Evolutionary conservation across 2,888 invertebrate genomes (phyloP).

Genomic region (Lycocerus yunnanus): DNA sequence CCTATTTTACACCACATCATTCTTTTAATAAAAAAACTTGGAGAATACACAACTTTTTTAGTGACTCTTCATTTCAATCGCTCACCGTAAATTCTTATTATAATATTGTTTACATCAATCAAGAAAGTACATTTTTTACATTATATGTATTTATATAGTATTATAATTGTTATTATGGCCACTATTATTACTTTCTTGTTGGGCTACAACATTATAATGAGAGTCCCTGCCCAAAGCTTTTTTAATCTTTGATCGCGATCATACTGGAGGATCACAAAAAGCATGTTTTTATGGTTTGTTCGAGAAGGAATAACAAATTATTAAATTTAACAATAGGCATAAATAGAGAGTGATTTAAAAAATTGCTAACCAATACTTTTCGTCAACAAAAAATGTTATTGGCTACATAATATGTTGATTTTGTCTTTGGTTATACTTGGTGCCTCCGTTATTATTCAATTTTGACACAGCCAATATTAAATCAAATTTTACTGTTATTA

Average conservation of each 20-base stretch:
- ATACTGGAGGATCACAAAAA: background rate
- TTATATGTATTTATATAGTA: too few relatives aligned
- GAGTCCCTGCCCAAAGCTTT: background rate
- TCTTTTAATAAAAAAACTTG: too few relatives aligned
- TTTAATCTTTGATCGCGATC: background rate
- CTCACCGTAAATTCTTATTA: too few relatives aligned
- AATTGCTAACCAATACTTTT: background rate
- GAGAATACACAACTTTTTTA: too few relatives aligned
- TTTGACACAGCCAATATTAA: background rate
- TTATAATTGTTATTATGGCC: too few relatives aligned
- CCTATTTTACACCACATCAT: background rate
- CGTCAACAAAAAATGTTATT: background rate
- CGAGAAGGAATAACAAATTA: too few relatives aligned
- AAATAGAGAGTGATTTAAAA: background rate
- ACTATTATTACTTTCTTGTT: too few relatives aligned
- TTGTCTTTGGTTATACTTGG: background rate
- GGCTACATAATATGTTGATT: background rate
- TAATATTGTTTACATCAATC: too few relatives aligned
- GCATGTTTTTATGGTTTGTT: too few relatives aligned
- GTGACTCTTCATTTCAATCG: too few relatives aligned
- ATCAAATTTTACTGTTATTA: background rate
- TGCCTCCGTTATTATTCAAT: slow-evolving; percentile 2
- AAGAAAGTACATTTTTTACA: too few relatives aligned
- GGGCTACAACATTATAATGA: too few relatives aligned
- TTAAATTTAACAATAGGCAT: background rate